Evolutionary conservation across 1,140 invertebrate species (phyloP).

Genomic region (Aphelenchoides fujianensis): DNA sequence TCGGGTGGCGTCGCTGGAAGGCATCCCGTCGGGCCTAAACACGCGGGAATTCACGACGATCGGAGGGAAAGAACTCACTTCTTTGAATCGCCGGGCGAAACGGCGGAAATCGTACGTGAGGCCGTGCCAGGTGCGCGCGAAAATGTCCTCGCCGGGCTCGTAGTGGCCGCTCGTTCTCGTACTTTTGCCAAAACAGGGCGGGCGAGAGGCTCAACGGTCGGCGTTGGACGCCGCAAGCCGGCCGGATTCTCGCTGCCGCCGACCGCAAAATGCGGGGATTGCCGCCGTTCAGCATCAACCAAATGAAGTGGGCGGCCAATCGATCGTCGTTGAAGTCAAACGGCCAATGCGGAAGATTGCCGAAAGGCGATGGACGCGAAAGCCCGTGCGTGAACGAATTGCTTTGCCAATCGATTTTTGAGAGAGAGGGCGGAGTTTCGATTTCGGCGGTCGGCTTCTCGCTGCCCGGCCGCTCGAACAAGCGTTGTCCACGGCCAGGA

Average conservation of each 20-base stretch:
- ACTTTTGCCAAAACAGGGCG: constrained; percentile 40
- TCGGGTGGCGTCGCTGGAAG: constrained; percentile 52
- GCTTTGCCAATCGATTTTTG: too few species aligned
- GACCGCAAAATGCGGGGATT: background rate
- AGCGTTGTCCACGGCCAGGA: too few species aligned
- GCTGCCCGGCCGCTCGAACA: too few species aligned
- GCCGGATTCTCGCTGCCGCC: background rate
- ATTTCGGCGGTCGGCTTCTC: too few species aligned
- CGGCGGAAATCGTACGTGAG: constrained; percentile 58
- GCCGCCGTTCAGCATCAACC: background rate
- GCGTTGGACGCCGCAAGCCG: background rate
- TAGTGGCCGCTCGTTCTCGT: constrained; percentile 59
- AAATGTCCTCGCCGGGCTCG: constrained; percentile 58
- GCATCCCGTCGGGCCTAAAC: constrained; percentile 59
- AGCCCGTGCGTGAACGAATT: too few species aligned
- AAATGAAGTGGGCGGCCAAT: background rate
- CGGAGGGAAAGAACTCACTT: constrained; percentile 43
- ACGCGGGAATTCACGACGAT: background rate
- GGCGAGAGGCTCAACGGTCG: background rate
- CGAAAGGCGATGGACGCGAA: too few species aligned
- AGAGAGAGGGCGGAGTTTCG: too few species aligned
- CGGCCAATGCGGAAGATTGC: too few species aligned
- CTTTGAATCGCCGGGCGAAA: constrained; percentile 51
- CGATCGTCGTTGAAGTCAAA: background rate
- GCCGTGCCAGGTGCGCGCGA: constrained; percentile 56